Evolutionary conservation across 2,888 invertebrate genomes (phyloP).

Genomic region (Parnassius mnemosyne): DNA sequence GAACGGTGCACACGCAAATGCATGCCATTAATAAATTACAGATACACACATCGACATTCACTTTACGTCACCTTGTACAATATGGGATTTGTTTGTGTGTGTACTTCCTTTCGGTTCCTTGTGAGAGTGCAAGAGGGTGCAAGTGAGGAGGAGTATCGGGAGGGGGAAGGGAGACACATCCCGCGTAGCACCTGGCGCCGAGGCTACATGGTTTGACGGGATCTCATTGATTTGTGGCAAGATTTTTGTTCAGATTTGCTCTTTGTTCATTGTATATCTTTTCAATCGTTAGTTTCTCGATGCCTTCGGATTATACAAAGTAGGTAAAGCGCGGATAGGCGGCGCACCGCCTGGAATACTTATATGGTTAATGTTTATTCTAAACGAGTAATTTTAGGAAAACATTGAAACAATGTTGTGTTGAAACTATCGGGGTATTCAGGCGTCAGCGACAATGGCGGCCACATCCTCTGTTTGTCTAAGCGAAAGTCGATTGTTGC

Average conservation of each 20-base stretch:
- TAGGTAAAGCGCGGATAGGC: conserved; percentile 17
- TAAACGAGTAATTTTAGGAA: conserved; percentile 44
- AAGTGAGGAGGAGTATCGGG: conserved; percentile 34
- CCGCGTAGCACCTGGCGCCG: conserved; percentile 78
- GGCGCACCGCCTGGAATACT: conserved; percentile 26
- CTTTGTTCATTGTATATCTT: conserved; percentile 45
- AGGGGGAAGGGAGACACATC: conserved; percentile 53
- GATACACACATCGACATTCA: conserved; percentile 59
- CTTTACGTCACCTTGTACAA: conserved; percentile 51
- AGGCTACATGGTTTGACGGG: conserved; percentile 66
- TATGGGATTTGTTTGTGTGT: conserved; percentile 34
- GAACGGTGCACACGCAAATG: conserved; percentile 69
- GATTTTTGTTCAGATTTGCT: conserved; percentile 58
- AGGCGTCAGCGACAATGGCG: conserved; percentile 56
- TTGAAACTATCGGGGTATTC: conserved; percentile 43
- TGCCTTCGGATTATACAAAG: conserved; percentile 17
- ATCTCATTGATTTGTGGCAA: conserved; percentile 74
- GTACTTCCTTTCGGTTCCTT: conserved; percentile 49
- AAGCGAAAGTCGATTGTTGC: conserved; percentile 68
- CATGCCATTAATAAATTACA: conserved; percentile 73
- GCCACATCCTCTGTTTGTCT: conserved; percentile 72
- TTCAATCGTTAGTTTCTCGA: conserved; percentile 15
- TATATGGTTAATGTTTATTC: conserved; percentile 32
- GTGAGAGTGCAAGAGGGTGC: conserved; percentile 50
- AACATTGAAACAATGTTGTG: conserved; percentile 44